Base-by-base conservation (phyloP, 2,797 vertebrate genomes). In the Enteromius treurensis region DNA sequence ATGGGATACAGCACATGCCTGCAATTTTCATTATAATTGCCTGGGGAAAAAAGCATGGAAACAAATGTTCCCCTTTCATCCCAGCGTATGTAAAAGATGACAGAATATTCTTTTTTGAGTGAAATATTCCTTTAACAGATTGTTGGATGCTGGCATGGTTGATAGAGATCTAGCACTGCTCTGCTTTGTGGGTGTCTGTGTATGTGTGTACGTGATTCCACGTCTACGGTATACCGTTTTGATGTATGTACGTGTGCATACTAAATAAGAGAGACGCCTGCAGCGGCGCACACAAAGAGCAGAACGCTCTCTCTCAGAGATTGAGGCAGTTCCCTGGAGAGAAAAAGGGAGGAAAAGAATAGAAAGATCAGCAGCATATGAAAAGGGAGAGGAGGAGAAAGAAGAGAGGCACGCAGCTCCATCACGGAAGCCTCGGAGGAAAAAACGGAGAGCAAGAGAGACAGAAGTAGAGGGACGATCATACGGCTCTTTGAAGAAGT, bases 221-320 rank as follows among this genome's bases (percentile, higher is more conserved):
- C 15, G 3, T 64, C 37, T n/a, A 26, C 19, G 7, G 55, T 83
- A 68, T 21, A 77, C 3, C 21, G 34, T 23, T 17, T 34, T 23
- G 51, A 76, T 76, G 21, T 40, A 79, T 29, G 29, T 51, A 34
- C 10, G n/a, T 70, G 21, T 74, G 77, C 55, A 86, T n/a, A 70
- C 74, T 65, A 69, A 62, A 68, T 81, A 88, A 92, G 92, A 92
- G 90, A 90, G 89, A 88, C 89, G 88, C 85, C 87, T 90, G 91
- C 92, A 92, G 93, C 90, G 91, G 95, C 94, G 91, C 92, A 93
- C 95, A 93, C 94, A 96, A 96, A 95, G 49, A 84, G 75, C 55
- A 70, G 26, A 79, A 29, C 17, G 5, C n/a, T 94, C 93, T 95
- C 96, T 96, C 95, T 98, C 96, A 95, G 96, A 92, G 93, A 93